Evolutionary conservation across 2,888 invertebrate species (phyloP), one percentile per base, ranked within the genome.

Genomic region (Lamproptera curius): DNA sequence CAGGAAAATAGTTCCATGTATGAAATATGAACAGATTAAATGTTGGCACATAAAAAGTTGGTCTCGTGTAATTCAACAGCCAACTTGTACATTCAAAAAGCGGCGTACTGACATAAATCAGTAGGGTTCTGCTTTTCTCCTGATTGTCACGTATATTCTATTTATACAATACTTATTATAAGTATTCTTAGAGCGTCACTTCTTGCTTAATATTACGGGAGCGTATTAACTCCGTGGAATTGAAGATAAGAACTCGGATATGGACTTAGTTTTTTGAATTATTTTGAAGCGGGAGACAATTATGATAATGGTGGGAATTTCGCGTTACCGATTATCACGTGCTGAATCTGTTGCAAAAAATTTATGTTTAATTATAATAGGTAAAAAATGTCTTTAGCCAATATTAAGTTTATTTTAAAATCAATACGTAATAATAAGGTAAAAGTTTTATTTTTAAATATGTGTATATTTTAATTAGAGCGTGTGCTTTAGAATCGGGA

Each of bases 111-210:
- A 23, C 42, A 50, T 56, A 50, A 50, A 52, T 52, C 49, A 52
- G 35, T 16, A 16, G 23, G 38, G 48, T 44, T 37, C 50, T 44
- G 43, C 49, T 70, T 48, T 48, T 47, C 51, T 23, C 13, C 38
- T 42, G 48, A 41, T 48, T 44, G 45, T 44, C 45, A 68, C 67
- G 67, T 70, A 72, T n/a, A n/a, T n/a, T n/a, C n/a, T n/a, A n/a
- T n/a, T n/a, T n/a, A n/a, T n/a, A n/a, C n/a, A n/a, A n/a, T n/a
- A n/a, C n/a, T n/a, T n/a, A 72, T 78, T 74, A 73, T 41, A 45
- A 20, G 38, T 46, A 38, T 43, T 48, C 35, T 50, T 14, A 34
- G 13, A 53, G 15, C 16, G 35, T 26, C 40, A n/a, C 37, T 56
- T 48, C 45, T 13, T 23, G 49, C 43, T 44, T 49, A 44, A 44